phyloP scores from a whole-genome alignment of 2,888 invertebrate genomes.

The Gnatocerus cornutus region DNA sequence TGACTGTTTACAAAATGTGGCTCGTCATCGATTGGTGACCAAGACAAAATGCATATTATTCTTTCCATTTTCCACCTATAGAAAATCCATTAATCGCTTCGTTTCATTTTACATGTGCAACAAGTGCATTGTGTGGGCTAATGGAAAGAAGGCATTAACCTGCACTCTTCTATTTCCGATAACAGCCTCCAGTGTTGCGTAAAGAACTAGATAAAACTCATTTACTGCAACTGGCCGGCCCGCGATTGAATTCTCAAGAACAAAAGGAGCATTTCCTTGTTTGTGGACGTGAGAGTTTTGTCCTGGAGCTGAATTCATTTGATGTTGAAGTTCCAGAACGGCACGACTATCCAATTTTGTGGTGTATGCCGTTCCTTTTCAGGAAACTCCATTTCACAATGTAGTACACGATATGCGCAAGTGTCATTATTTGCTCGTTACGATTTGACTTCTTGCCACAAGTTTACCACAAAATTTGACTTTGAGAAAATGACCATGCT shows the following conservation, averaged over 20 bases:
- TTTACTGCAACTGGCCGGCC: background rate
- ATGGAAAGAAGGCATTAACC: slow-evolving; percentile 36
- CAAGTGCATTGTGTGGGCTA: slow-evolving; percentile 19
- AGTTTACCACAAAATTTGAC: too few species aligned
- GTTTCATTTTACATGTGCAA: background rate
- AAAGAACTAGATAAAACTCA: slow-evolving; percentile 16
- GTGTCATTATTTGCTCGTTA: too few species aligned
- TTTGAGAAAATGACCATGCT: too few species aligned
- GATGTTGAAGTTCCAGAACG: background rate
- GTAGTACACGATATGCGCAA: too few species aligned
- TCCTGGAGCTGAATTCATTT: background rate
- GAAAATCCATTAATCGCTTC: background rate
- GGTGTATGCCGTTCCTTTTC: background rate
- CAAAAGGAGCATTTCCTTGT: slow-evolving; percentile 9
- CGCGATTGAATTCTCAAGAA: slow-evolving; percentile 11
- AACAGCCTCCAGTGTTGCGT: slow-evolving; percentile 29
- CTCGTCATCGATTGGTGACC: background rate
- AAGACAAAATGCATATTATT: background rate
- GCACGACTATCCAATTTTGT: background rate
- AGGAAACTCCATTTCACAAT: background rate
- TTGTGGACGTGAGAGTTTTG: background rate
- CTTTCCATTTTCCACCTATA: background rate
- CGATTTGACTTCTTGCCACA: too few species aligned
- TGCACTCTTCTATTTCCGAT: slow-evolving; percentile 34
- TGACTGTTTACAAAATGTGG: background rate